phyloP scores from a whole-genome alignment of 2,113 vertebrate species.

The Chlorocebus sabaeus region DNA sequence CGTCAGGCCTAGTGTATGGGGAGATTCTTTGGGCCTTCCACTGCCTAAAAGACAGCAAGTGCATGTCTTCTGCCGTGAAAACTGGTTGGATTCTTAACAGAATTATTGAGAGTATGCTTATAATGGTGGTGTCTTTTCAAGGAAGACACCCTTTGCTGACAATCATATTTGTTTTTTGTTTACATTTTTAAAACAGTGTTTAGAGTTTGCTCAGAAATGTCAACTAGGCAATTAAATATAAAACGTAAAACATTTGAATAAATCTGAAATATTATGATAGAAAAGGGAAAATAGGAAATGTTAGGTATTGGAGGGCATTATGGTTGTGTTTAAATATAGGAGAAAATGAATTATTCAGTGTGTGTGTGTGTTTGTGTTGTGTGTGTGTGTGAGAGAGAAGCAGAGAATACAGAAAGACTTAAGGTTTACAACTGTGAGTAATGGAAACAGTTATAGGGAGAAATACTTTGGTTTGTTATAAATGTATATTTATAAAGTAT shows the following conservation, averaged over 20 bases:
- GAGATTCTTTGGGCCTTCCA: not conserved
- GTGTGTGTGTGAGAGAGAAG: not conserved
- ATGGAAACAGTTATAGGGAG: not conserved
- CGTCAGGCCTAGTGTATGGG: rapidly evolving
- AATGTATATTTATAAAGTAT: not conserved
- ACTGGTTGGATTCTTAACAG: not conserved
- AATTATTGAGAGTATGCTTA: not conserved
- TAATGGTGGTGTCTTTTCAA: not conserved
- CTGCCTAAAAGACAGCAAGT: not conserved
- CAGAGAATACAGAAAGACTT: not conserved
- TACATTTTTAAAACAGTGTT: not conserved
- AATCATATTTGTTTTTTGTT: not conserved
- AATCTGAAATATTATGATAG: not conserved
- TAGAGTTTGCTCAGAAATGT: not conserved
- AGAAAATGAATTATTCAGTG: not conserved
- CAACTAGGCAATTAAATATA: not conserved
- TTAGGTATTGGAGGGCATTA: not conserved
- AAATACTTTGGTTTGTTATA: not conserved
- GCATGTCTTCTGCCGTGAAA: rapidly evolving
- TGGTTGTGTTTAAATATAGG: not conserved
- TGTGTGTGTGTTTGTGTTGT: not conserved
- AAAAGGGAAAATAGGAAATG: not conserved
- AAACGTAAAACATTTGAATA: not conserved
- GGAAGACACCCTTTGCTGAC: not conserved
- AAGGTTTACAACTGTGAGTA: not conserved